Evolutionary conservation across 2,888 invertebrate genomes (phyloP).

Genomic region (Balanococcus diminutus): DNA sequence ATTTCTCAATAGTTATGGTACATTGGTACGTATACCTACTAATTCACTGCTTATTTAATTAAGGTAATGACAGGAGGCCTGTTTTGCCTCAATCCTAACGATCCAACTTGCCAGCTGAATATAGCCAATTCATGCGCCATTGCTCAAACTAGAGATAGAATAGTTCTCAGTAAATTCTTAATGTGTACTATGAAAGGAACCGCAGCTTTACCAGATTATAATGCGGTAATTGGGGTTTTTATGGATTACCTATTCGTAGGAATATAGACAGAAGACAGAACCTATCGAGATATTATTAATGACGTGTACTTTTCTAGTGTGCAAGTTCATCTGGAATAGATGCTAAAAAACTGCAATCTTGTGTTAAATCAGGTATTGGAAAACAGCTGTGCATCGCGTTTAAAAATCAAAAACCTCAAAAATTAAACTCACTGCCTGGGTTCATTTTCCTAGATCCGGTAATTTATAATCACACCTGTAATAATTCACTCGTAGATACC

Average conservation of each 20-base stretch:
- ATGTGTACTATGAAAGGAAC: background rate
- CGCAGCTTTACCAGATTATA: background rate
- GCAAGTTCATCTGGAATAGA: background rate
- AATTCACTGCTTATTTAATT: no score
- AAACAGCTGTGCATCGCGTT: background rate
- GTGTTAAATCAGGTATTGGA: background rate
- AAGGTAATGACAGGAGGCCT: background rate
- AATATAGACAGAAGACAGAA: no score
- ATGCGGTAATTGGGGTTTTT: no score
- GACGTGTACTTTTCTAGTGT: background rate
- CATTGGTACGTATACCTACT: background rate
- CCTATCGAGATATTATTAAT: no score
- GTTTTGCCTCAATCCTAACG: background rate
- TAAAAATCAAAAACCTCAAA: background rate
- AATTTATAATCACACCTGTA: no score
- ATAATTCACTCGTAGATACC: no score
- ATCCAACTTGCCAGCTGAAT: background rate
- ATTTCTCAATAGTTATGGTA: background rate
- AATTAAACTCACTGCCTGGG: background rate
- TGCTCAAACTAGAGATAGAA: background rate
- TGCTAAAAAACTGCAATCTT: background rate
- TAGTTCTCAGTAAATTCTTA: background rate
- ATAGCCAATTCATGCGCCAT: background rate
- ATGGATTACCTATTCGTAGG: no score
- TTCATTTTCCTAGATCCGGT: background rate